A percentile compares a stretch with the other conserved stretches of the same genome.
phyloP scores from a whole-genome alignment of 2,888 invertebrate species.

The Eubasilissa splendida region DNA sequence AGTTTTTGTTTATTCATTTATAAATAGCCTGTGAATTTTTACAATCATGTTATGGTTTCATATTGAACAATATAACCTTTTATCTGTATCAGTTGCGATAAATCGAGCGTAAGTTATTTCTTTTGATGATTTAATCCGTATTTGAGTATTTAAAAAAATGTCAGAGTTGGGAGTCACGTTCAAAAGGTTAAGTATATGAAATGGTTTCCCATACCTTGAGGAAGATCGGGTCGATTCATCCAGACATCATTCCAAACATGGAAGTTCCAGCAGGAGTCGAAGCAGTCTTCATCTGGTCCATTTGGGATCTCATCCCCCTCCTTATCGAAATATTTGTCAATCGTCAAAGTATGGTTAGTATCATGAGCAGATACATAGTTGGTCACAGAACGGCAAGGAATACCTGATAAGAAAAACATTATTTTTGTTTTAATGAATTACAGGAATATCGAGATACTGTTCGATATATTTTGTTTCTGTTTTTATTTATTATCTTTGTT shows the following conservation, averaged over 20 bases:
- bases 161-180: too few relatives aligned
- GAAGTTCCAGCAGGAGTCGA: slow-evolving; percentile 89
- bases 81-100: too few relatives aligned
- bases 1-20: too few relatives aligned
- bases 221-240: slow-evolving; percentile 83
- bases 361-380: slow-evolving; percentile 87
- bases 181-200: too few relatives aligned
- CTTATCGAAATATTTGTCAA: slow-evolving; percentile 79
- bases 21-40: too few relatives aligned
- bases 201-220: slow-evolving; percentile 65
- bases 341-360: slow-evolving; percentile 78
- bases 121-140: too few relatives aligned
- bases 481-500: too few relatives aligned
- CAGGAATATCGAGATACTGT: background rate
- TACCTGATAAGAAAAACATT: slow-evolving; percentile 65
- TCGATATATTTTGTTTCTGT: background rate
- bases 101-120: too few relatives aligned
- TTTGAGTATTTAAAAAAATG: too few relatives aligned
- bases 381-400: slow-evolving; percentile 84
- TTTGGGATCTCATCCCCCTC: slow-evolving; percentile 79
- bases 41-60: too few relatives aligned
- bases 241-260: slow-evolving; percentile 88
- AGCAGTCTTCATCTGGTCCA: slow-evolving; percentile 80
- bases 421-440: too few relatives aligned
- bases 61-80: too few relatives aligned